Base-by-base conservation (phyloP, 1,140 invertebrate genomes). In the Plodia interpunctella region DNA sequence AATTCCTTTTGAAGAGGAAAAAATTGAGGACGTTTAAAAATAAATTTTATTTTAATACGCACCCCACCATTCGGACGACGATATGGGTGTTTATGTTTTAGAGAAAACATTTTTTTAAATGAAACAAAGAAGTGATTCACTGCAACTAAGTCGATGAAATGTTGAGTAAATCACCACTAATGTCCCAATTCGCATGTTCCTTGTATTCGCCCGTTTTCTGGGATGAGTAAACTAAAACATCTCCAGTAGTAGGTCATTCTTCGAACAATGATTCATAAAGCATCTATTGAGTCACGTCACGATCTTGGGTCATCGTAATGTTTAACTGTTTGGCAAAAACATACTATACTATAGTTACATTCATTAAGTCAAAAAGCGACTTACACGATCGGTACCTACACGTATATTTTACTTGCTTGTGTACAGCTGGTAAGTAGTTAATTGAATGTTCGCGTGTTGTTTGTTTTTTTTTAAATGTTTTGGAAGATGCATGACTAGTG, bases 1-100 rank as follows among this genome's bases (percentile, higher is more conserved):
- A 25, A 60, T 62, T 66, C 72, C 72, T 72, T 77, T 72, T 67
- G 55, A 51, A 74, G 70, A 44, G 38, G 15, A 44, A 44, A 35
- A 44, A 15, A 15, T 15, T n/a, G 0, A 44, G 15, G 13, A 15
- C 2, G 5, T 17, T 15, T n/a, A 15, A 15, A 15, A 10, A 44
- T 44, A 44, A 13, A 15, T 15, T 15, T 44, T 44, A 44, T 15
- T 44, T 44, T 44, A 32, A 9, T 9, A 10, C n/a, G 6, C 30
- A 32, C 9, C 30, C n/a, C n/a, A n/a, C n/a, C n/a, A n/a, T n/a
- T n/a, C n/a, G n/a, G n/a, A 8, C 11, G 51, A 25, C 13, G 11
- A 11, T 32, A 9, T 32, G 11, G 30, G 10, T 25, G 30, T 6
- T 11, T 10, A 32, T 32, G 30, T 6, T 32, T 32, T 32, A 6